Evolutionary conservation across 2,888 invertebrate genomes (phyloP).

Genomic region (Ophion slaviceki): DNA sequence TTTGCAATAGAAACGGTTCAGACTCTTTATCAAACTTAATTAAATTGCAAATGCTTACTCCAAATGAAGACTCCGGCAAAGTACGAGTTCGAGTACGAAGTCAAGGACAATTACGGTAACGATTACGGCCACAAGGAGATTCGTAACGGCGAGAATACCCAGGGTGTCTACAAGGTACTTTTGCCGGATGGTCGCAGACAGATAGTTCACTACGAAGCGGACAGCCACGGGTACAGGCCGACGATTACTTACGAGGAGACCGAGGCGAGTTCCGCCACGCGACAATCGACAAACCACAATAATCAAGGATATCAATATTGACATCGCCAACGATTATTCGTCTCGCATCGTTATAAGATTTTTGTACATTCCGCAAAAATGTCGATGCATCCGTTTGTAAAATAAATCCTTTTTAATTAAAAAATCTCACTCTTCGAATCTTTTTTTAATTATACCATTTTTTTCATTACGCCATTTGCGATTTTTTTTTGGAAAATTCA

Average conservation of each 20-base stretch:
- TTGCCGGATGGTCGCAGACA: constrained; percentile 83
- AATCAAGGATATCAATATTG: constrained; percentile 70
- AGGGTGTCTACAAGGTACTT: constrained; percentile 82
- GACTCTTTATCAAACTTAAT: not conserved
- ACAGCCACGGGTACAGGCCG: constrained; percentile 88
- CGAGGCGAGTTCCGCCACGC: constrained; percentile 52
- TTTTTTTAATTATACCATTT: too few species aligned
- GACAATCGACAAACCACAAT: constrained; percentile 75
- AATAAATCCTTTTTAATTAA: constrained; percentile 42
- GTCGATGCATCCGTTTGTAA: constrained; percentile 1
- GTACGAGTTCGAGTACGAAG: constrained; percentile 81
- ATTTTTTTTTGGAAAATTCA: too few species aligned
- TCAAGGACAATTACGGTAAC: constrained; percentile 81
- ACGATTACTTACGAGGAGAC: constrained; percentile 88
- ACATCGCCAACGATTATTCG: constrained; percentile 28
- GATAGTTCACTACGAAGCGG: constrained; percentile 89
- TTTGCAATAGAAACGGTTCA: not conserved
- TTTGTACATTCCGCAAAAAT: not conserved
- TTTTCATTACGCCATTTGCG: too few species aligned
- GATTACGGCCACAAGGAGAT: constrained; percentile 83
- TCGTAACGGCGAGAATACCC: constrained; percentile 81
- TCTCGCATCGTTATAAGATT: not conserved
- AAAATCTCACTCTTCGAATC: not conserved
- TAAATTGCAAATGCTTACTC: not conserved
- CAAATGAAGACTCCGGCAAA: constrained; percentile 75